Evolutionary conservation across 2,888 invertebrate genomes (phyloP).

Genomic region (Lumbricus terrestris): DNA sequence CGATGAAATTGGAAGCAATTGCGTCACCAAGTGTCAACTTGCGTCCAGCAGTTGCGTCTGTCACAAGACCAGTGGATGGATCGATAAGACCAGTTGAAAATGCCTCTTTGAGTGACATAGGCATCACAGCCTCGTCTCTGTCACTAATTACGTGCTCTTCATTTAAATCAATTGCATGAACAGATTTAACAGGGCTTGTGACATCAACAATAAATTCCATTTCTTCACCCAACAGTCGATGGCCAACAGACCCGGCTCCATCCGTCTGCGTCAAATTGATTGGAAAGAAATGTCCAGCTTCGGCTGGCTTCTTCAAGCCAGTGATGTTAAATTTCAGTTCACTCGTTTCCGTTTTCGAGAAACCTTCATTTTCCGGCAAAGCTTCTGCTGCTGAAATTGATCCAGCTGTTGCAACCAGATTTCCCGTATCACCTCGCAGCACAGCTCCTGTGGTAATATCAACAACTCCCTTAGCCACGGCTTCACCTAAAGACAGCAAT

Average conservation of each 20-base stretch:
- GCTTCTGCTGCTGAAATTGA: background rate
- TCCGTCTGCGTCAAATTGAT: background rate
- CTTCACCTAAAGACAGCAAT: constrained; percentile 18
- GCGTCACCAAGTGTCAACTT: background rate
- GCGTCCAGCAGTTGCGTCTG: background rate
- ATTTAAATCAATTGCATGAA: background rate
- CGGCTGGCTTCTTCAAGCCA: background rate
- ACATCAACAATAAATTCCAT: background rate
- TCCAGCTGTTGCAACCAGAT: background rate
- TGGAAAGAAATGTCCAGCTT: background rate
- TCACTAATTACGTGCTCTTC: background rate
- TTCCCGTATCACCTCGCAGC: background rate
- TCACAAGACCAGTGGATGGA: background rate
- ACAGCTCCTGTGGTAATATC: background rate
- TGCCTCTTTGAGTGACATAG: background rate
- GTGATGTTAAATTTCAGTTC: background rate
- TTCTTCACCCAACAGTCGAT: background rate
- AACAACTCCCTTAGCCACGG: constrained; percentile 20
- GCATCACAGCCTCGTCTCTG: background rate
- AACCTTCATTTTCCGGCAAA: background rate
- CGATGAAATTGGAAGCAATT: background rate
- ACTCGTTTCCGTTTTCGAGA: background rate
- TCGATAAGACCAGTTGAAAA: background rate
- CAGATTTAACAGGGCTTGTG: background rate
- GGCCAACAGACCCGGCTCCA: background rate